Conservation (phyloP, 2,888 invertebrate genomes). For the Erannis defoliaria region DNA sequence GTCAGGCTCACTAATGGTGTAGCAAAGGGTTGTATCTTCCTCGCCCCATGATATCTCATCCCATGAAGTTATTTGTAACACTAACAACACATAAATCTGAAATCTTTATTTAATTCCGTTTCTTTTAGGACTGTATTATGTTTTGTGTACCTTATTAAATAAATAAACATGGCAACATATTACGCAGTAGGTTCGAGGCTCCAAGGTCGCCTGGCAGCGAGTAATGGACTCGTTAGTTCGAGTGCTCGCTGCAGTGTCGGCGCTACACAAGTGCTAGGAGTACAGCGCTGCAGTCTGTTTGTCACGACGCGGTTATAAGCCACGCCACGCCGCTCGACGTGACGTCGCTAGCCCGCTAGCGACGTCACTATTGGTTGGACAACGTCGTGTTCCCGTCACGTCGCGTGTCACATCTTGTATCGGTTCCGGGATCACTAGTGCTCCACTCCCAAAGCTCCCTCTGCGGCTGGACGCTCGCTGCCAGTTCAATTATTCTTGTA, state of each 20-base stretch:
- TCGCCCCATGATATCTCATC: no score
- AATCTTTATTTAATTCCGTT: no score
- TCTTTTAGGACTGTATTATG: no score
- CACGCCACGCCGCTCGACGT: neutral
- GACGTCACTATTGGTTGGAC: neutral
- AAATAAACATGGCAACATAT: neutral
- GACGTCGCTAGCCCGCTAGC: neutral
- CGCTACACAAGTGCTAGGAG: neutral
- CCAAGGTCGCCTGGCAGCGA: neutral
- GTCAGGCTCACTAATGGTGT: no score
- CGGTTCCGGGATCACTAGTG: no score
- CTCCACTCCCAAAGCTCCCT: neutral
- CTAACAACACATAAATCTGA: no score
- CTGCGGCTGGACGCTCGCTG: no score
- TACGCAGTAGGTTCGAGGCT: neutral
- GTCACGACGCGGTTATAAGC: neutral
- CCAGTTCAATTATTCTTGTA: no score
- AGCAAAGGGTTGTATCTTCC: no score
- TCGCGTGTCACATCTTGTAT: no score
- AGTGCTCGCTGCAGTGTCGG: neutral
- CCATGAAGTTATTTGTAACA: no score
- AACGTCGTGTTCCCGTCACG: neutral
- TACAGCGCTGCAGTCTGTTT: constrained; percentile 2
- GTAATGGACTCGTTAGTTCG: constrained; percentile 2
- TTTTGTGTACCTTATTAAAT: no score